A percentile compares a stretch with the other conserved stretches of the same genome.
Conservation (phyloP, 2,888 invertebrate genomes). For the Patella depressa region DNA sequence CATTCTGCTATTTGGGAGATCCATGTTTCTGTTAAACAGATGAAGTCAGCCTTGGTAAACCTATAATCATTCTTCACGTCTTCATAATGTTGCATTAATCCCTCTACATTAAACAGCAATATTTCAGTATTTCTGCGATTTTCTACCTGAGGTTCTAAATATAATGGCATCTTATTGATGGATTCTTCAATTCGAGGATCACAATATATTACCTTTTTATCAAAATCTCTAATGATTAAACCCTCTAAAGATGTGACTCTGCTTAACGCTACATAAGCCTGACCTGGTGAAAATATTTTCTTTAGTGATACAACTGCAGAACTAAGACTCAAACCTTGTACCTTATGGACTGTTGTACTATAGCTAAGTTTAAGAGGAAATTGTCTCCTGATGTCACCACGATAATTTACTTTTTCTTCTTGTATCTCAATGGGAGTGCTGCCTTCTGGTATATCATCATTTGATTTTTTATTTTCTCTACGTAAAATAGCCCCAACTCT, state of each 20-base stretch:
- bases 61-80: background rate
- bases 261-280: slow-evolving; percentile 34
- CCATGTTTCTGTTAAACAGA: background rate
- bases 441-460: background rate
- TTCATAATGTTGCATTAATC: background rate
- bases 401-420: slow-evolving; percentile 10
- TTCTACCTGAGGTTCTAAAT: background rate
- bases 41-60: background rate
- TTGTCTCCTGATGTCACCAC: slow-evolving; percentile 11
- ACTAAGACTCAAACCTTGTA: slow-evolving; percentile 27
- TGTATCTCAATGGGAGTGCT: slow-evolving; percentile 6
- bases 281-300: slow-evolving; percentile 28
- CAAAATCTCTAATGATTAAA: slow-evolving; percentile 17
- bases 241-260: slow-evolving; percentile 28
- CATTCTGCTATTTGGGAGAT: background rate
- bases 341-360: slow-evolving; percentile 32
- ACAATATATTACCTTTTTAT: slow-evolving; percentile 25
- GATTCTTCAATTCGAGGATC: slow-evolving; percentile 20
- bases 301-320: slow-evolving; percentile 25
- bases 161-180: slow-evolving; percentile 13
- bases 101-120: background rate
- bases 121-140: background rate
- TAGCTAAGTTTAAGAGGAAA: slow-evolving; percentile 19
- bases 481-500: slow-evolving; percentile 8
- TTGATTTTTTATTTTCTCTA: background rate